These are phyloP conservation scores for Drosophila tani DNA, from an alignment of 1,140 invertebrate genomes.

Conservation along the genomic window DNA sequence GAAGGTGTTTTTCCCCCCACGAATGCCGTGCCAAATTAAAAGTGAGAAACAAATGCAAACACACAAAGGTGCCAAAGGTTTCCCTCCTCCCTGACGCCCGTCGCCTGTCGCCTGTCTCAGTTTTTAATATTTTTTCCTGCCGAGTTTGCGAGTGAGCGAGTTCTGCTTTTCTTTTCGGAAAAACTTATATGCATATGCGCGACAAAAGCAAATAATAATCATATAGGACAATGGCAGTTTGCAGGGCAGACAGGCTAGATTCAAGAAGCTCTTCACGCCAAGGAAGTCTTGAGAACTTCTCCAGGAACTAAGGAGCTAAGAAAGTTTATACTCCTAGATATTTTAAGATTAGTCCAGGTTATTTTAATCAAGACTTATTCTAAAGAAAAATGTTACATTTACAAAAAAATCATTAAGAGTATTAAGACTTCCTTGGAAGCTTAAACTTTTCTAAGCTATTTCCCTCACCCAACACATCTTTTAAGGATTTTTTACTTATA, in stretches of 20 bases:
- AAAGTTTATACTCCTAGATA: background rate
- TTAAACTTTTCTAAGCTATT: slow-evolving; percentile 3
- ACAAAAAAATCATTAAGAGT: background rate
- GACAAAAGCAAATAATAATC: slow-evolving; percentile 58
- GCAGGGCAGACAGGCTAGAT: background rate
- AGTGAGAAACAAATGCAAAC: slow-evolving; percentile 76
- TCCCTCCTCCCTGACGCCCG: background rate
- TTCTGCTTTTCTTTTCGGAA: slow-evolving; percentile 58
- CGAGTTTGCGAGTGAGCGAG: slow-evolving; percentile 39
- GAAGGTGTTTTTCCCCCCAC: slow-evolving; percentile 18
- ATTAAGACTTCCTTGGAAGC: too few species aligned
- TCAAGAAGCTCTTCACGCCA: background rate
- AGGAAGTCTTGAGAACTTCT: background rate
- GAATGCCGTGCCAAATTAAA: slow-evolving; percentile 71
- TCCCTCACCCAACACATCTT: background rate
- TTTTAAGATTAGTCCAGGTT: background rate
- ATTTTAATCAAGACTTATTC: too few species aligned
- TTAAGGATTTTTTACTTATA: background rate
- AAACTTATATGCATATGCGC: slow-evolving; percentile 58
- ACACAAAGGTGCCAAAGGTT: slow-evolving; percentile 80
- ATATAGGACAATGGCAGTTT: slow-evolving; percentile 29
- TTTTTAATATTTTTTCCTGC: slow-evolving; percentile 73
- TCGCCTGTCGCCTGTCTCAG: slow-evolving; percentile 3
- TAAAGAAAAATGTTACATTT: background rate
- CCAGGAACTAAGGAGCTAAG: background rate